Evolutionary conservation across 1,140 invertebrate species (phyloP), one percentile per base, ranked within the genome.

Genomic region (Caenorhabditis latens): DNA sequence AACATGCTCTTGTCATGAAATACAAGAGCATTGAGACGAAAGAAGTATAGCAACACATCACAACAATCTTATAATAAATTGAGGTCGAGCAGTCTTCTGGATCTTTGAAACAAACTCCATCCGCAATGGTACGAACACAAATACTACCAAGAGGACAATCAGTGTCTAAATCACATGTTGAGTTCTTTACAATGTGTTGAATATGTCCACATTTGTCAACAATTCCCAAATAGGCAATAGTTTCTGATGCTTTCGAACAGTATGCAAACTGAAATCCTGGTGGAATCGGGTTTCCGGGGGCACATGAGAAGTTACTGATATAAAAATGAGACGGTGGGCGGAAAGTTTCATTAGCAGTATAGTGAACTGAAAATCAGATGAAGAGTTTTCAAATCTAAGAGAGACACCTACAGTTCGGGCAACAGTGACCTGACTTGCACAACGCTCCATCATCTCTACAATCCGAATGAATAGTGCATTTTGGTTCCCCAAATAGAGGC

Each of bases 401-500:
- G 11, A 0, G 16, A 4, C 9, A 79, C 71, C 24, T 32, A 79
- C 71, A 79, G n/a, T 79, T 79, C 24, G 71, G 71, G 53, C 71
- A 79, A 53, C 71, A 79, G n/a, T 50, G 71, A 7, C 24, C n/a
- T 21, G 71, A 53, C 53, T 79, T 79, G 21, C 71, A 79, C 9
- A 79, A 0, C 24, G 46, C 43, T 21, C 71, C 71, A 50, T 2
- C 2, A 24, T 24, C 8, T 14, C 14, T 16, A n/a, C 71, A 79
- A 24, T 79, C 71, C 13, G 43, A 79, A 11, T 79, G n/a, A 21
- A 21, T 13, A 21, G 13, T 50, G 19, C 71, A 79, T n/a, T 32
- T 48, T 13, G 13, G 19, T 24, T 79, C 71, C 42, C 71, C 71
- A n/a, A 79, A 53, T 3, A 79, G 13, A 13, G 71, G 71, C 21